Base-by-base conservation (phyloP, 2,888 invertebrate species). In the Schizaphis graminum region DNA sequence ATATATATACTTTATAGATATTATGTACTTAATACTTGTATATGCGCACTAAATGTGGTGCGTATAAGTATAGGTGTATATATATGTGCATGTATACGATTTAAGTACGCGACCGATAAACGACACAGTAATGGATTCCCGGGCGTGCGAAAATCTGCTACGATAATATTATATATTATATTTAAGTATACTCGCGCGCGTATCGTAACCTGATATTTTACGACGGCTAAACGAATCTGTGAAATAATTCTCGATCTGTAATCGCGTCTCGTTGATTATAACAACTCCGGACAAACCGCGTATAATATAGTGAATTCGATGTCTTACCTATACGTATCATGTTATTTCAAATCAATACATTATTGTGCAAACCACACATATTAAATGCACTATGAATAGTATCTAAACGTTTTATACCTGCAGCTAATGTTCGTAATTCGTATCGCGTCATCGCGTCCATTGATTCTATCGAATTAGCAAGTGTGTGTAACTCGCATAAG, bases 131-230 rank as follows among this genome's bases (percentile, higher is more conserved):
- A 89, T 89, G 89, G 89, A 57, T 89, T 56, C 53, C 41, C 89
- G 2, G 28, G 35, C 89, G 89, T 89, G 89, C 56, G 89, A 89
- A 89, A 89, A 26, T 89, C 56, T 53, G 56, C 41, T 89, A 77
- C 77, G 77, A 77, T 77, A 77, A 57, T 56, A 89, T 26, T 41
- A 53, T 56, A 53, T 56, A 41, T 53, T 35, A n/a, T 87, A 87
- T 53, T n/a, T 53, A 53, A 53, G 53, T 53, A 53, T 53, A 53
- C 53, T 16, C 16, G 21, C 47, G 47, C 28, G 49, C 7, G 53
- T 56, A 87, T 87, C 35, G 53, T 35, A 88, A 88, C 53, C 88
- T 89, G 49, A 57, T 89, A 56, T 89, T 89, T 89, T 89, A 89
- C 89, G 89, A 89, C 35, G 11, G 56, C 56, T 26, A 56, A 89